phyloP scores from a whole-genome alignment of 1,140 invertebrate genomes.

The Harlomillsia oculata region DNA sequence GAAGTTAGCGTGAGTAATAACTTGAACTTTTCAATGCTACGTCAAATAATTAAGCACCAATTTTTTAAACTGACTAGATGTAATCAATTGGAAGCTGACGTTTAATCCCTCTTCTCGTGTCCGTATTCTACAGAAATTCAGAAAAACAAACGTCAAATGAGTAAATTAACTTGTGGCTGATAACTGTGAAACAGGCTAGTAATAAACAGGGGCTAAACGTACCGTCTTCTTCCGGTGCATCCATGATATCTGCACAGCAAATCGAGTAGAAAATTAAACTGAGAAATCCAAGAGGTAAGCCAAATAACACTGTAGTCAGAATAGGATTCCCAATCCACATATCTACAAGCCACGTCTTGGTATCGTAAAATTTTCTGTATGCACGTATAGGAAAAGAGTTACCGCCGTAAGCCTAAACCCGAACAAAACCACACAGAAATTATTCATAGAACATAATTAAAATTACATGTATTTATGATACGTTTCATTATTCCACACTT shows the following conservation, averaged over 20 bases:
- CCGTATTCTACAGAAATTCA: too few relatives aligned
- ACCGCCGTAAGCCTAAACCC: conserved; percentile 64
- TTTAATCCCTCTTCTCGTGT: too few relatives aligned
- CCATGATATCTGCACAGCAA: conserved; percentile 85
- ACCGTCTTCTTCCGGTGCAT: conserved; percentile 41
- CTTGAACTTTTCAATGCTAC: too few relatives aligned
- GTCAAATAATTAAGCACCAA: too few relatives aligned
- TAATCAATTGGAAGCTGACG: too few relatives aligned
- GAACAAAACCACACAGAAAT: background rate
- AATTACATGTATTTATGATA: background rate
- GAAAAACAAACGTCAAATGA: too few relatives aligned
- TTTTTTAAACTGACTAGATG: too few relatives aligned
- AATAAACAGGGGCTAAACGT: too few relatives aligned
- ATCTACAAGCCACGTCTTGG: conserved; percentile 56
- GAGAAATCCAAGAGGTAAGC: conserved; percentile 76
- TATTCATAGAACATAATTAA: background rate
- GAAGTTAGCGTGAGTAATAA: too few relatives aligned
- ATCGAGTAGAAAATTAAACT: conserved; percentile 88
- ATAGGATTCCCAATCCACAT: conserved; percentile 61
- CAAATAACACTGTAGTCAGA: conserved; percentile 44
- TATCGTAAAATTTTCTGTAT: conserved; percentile 68
- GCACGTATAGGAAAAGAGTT: conserved; percentile 59
- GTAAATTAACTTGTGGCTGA: too few relatives aligned
- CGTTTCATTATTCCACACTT: conserved; percentile 14
- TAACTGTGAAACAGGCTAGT: too few relatives aligned